These are phyloP conservation scores for Anodontia alba DNA, from an alignment of 2,888 invertebrate genomes.

Conservation along the genomic window DNA sequence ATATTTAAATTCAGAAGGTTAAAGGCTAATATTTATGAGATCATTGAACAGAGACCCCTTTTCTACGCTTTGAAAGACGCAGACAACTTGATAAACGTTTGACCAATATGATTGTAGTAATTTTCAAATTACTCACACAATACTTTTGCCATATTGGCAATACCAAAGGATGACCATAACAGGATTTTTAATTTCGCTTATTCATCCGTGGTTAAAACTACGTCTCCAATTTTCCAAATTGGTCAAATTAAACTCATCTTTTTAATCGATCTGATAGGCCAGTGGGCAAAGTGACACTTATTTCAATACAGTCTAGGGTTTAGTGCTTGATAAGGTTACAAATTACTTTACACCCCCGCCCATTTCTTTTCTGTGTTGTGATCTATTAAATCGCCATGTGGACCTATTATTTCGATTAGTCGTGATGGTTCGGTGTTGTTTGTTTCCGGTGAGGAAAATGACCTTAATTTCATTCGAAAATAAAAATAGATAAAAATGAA, in stretches of 20 bases:
- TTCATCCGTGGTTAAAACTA: not conserved
- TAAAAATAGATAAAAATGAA: too few relatives aligned
- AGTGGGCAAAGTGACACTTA: not conserved
- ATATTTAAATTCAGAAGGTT: too few relatives aligned
- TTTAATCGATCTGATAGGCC: not conserved
- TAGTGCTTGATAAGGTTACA: not conserved
- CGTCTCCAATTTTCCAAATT: slow-evolving; percentile 24
- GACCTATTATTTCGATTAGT: too few relatives aligned
- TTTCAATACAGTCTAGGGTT: not conserved
- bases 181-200: slow-evolving; percentile 3
- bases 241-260: slow-evolving; percentile 22
- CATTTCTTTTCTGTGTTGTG: not conserved
- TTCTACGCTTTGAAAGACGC: slow-evolving; percentile 11
- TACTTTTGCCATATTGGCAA: not conserved
- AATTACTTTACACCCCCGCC: not conserved
- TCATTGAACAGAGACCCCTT: not conserved
- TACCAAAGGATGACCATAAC: not conserved
- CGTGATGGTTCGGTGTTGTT: too few relatives aligned
- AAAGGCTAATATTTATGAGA: slow-evolving; percentile 37
- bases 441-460: too few relatives aligned
- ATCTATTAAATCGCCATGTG: not conserved
- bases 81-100: slow-evolving; percentile 1
- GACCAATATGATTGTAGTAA: slow-evolving; percentile 18
- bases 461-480: too few relatives aligned
- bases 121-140: slow-evolving; percentile 23